These are phyloP conservation scores for Pipa parva DNA, from an alignment of 2,113 vertebrate genomes.

Conservation along the genomic window DNA sequence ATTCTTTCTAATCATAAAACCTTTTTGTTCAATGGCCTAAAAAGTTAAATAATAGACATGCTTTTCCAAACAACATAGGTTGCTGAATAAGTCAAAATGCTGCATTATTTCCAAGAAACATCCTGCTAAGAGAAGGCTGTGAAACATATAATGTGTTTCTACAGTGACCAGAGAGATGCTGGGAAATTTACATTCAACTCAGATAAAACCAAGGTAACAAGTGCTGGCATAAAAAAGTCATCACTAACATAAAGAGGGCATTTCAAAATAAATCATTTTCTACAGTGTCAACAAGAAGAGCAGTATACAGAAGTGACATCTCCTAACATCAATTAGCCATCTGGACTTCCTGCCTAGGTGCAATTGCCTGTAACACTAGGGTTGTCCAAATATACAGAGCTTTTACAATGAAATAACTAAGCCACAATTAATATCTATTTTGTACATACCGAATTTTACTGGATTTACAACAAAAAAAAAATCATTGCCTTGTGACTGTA, in stretches of 20 bases:
- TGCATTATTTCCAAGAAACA: not conserved
- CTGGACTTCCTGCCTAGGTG: slow-evolving; percentile 38
- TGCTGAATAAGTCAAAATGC: too few relatives aligned
- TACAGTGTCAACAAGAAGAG: slow-evolving; percentile 52
- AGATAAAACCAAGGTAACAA: slow-evolving; percentile 40
- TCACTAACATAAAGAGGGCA: slow-evolving; percentile 44
- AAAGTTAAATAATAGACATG: too few relatives aligned
- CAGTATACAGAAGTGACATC: slow-evolving; percentile 35
- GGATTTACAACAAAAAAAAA: too few relatives aligned
- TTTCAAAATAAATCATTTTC: slow-evolving; percentile 45
- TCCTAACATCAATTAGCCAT: slow-evolving; percentile 40
- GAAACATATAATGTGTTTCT: slow-evolving; percentile 46
- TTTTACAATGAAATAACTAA: slow-evolving; percentile 32
- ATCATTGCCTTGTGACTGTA: too few relatives aligned
- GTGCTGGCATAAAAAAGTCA: slow-evolving; percentile 48
- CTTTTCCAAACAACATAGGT: too few relatives aligned
- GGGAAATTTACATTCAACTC: slow-evolving; percentile 35
- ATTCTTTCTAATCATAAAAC: too few relatives aligned
- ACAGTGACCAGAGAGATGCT: slow-evolving; percentile 48
- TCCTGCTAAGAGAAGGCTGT: slow-evolving; percentile 30
- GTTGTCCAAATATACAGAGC: slow-evolving; percentile 42
- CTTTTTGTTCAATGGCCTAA: too few relatives aligned
- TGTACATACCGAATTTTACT: too few relatives aligned
- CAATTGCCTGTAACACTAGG: slow-evolving; percentile 20
- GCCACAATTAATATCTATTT: slow-evolving; percentile 2